phyloP scores from a whole-genome alignment of 2,888 invertebrate species.

The Teinopalpus imperialis region DNA sequence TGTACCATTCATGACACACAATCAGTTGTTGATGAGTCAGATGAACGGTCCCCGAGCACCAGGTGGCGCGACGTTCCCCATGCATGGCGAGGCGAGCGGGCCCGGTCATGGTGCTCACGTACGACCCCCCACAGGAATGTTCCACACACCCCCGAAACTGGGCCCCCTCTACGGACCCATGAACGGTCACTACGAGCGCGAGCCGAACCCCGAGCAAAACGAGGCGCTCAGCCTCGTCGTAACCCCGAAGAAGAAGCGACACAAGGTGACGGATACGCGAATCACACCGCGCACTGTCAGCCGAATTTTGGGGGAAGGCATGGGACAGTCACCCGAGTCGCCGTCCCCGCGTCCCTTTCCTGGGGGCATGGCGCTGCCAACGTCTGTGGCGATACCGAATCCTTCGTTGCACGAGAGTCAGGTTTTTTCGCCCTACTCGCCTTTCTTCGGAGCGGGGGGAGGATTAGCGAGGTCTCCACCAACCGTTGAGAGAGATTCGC shows the following conservation, averaged over 20 bases:
- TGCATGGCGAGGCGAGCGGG: constrained; percentile 84
- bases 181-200: constrained; percentile 84
- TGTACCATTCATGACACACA: constrained; percentile 72
- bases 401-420: constrained; percentile 97
- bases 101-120: constrained; percentile 69
- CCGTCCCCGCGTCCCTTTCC: constrained; percentile 90
- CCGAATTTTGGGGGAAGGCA: constrained; percentile 91
- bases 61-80: constrained; percentile 84
- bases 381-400: constrained; percentile 97
- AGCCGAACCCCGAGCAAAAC: constrained; percentile 92
- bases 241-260: constrained; percentile 97
- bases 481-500: constrained; percentile 89
- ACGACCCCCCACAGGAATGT: constrained; percentile 87
- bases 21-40: constrained; percentile 74
- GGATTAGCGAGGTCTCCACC: constrained; percentile 80
- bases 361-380: constrained; percentile 94
- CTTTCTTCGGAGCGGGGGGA: constrained; percentile 88
- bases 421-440: constrained; percentile 95
- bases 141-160: constrained; percentile 92
- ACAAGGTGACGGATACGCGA: constrained; percentile 97
- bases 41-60: constrained; percentile 84
- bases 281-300: constrained; percentile 95
- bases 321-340: constrained; percentile 87
- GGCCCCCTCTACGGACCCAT: constrained; percentile 85
- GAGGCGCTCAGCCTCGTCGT: constrained; percentile 97